Evolutionary conservation across 2,888 invertebrate genomes (phyloP).

Genomic region (Amblyjoppa proteus): DNA sequence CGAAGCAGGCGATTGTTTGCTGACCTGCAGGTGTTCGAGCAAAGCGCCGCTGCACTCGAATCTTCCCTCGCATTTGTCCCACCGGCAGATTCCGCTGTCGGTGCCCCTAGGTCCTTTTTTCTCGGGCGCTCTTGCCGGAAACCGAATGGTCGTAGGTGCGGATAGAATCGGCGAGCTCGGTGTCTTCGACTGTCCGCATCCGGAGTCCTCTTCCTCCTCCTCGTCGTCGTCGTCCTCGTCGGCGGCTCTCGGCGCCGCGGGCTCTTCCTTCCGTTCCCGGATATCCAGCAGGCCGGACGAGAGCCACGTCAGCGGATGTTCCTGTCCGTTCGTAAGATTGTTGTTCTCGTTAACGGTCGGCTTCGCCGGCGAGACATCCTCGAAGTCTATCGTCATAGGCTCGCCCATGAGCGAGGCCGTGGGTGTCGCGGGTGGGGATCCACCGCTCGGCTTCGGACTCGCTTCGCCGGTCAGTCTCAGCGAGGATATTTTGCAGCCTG

Average conservation of each 20-base stretch:
- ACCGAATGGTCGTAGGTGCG: conserved; percentile 93
- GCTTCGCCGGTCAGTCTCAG: conserved; percentile 79
- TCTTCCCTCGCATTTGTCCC: conserved; percentile 93
- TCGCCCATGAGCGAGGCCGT: conserved; percentile 64
- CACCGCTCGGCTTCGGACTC: conserved; percentile 74
- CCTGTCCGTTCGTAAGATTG: conserved; percentile 76
- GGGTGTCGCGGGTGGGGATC: conserved; percentile 70
- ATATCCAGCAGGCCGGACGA: conserved; percentile 60
- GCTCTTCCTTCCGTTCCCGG: conserved; percentile 54
- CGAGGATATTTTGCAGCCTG: conserved; percentile 79
- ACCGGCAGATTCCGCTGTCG: conserved; percentile 89
- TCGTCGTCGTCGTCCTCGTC: conserved; percentile 80
- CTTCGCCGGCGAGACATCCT: conserved; percentile 69
- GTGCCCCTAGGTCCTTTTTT: conserved; percentile 83
- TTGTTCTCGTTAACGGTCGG: conserved; percentile 82
- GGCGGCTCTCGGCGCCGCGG: conserved; percentile 63
- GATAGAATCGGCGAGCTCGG: conserved; percentile 91
- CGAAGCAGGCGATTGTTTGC: neutral
- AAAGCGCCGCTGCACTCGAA: conserved; percentile 93
- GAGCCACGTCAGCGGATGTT: conserved; percentile 67
- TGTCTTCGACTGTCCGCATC: conserved; percentile 79
- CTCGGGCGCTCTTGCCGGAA: conserved; percentile 87
- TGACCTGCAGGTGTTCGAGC: conserved; percentile 94
- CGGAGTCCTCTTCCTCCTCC: conserved; percentile 81
- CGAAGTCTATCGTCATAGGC: conserved; percentile 65